phyloP scores from a whole-genome alignment of 2,888 invertebrate genomes.

The Baronia brevicornis region DNA sequence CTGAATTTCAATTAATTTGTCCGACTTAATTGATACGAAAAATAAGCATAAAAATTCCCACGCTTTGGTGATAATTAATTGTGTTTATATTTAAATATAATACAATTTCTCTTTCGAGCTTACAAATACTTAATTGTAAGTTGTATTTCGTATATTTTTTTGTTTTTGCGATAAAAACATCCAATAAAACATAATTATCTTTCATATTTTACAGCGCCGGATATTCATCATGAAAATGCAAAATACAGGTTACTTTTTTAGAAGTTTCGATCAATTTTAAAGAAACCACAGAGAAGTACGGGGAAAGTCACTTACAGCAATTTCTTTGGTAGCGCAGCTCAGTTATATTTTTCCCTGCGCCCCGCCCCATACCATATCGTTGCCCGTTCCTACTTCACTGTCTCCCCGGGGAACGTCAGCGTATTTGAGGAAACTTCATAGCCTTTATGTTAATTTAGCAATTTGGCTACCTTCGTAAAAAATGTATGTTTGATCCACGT shows the following conservation, averaged over 20 bases:
- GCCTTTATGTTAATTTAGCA: conserved; percentile 3
- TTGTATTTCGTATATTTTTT: conserved; percentile 2
- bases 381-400: conserved; percentile 9
- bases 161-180: conserved; percentile 11
- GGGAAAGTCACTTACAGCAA: conserved; percentile 24
- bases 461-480: background rate
- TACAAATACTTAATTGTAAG: too few relatives aligned
- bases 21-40: conserved; percentile 6
- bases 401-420: conserved; percentile 6
- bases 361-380: conserved; percentile 15
- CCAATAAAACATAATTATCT: conserved; percentile 23
- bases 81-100: conserved; percentile 13
- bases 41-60: conserved; percentile 8
- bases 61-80: conserved; percentile 12
- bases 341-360: conserved; percentile 13
- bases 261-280: conserved; percentile 27
- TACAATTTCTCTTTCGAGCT: too few relatives aligned
- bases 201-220: conserved; percentile 29
- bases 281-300: conserved; percentile 22
- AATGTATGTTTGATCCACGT: conserved; percentile 2
- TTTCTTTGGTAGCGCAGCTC: conserved; percentile 21
- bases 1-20: too few relatives aligned
- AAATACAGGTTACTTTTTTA: conserved; percentile 35
- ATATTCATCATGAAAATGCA: conserved; percentile 45
- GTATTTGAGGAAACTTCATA: conserved; percentile 12